Conservation (phyloP, 2,888 invertebrate species). For the Lymantria dispar region DNA sequence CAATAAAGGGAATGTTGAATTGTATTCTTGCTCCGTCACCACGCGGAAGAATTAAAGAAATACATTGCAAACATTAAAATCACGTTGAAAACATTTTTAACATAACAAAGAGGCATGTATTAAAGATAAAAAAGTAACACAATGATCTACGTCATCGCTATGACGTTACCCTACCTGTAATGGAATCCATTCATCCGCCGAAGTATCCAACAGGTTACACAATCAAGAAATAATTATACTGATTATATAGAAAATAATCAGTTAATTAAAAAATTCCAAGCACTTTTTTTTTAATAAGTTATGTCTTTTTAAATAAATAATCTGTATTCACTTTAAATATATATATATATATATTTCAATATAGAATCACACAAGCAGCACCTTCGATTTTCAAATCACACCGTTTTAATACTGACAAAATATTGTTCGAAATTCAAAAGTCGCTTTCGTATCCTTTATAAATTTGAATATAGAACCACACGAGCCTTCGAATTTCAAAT, state of each 20-base stretch:
- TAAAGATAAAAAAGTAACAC: background rate
- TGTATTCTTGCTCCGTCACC: too few relatives aligned
- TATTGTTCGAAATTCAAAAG: slow-evolving; percentile 9
- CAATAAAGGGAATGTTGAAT: too few relatives aligned
- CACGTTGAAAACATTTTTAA: background rate
- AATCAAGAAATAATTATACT: slow-evolving; percentile 8
- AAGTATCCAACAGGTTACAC: slow-evolving; percentile 1
- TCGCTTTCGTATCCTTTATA: background rate
- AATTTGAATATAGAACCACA: background rate
- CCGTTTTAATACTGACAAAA: background rate
- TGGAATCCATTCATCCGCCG: slow-evolving; percentile 19
- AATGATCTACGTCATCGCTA: slow-evolving; percentile 7
- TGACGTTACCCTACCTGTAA: slow-evolving; percentile 19
- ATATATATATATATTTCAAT: background rate
- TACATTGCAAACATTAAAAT: background rate
- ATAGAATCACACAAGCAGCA: background rate
- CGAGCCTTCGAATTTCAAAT: background rate
- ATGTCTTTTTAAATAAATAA: background rate
- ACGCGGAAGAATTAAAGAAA: too few relatives aligned
- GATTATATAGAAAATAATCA: slow-evolving; percentile 10
- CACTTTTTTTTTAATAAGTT: too few relatives aligned
- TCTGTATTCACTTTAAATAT: background rate
- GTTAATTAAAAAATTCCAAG: slow-evolving; percentile 5
- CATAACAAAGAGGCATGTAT: background rate
- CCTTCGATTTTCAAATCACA: background rate